These are phyloP conservation scores for Mustela nigripes DNA, from an alignment of 2,113 vertebrate genomes.

Conservation along the genomic window DNA sequence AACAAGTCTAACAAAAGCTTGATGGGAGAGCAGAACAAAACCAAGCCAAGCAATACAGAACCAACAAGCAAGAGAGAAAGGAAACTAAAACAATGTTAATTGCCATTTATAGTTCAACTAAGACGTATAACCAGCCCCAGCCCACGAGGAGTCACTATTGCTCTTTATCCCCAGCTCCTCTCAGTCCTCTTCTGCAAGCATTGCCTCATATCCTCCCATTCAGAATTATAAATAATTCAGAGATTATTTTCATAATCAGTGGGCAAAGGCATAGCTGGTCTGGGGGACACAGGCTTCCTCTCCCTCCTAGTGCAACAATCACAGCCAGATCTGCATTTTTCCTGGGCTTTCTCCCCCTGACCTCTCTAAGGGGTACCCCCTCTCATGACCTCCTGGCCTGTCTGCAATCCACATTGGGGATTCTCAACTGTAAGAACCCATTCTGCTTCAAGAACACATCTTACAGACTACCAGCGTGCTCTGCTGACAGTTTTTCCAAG, in stretches of 20 bases:
- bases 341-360: not conserved
- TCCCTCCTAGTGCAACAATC: not conserved
- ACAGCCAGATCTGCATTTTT: not conserved
- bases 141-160: not conserved
- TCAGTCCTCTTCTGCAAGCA: not conserved
- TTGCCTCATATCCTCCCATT: conserved; percentile 65
- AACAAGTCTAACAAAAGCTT: conserved; percentile 35
- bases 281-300: not conserved
- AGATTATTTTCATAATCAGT: conserved; percentile 47
- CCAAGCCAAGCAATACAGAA: not conserved
- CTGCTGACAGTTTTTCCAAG: not conserved
- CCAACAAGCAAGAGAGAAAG: conserved; percentile 25
- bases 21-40: not conserved
- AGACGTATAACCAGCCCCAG: not conserved
- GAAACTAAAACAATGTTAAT: conserved; percentile 36
- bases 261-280: not conserved
- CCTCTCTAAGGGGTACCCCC: not conserved
- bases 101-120: not conserved
- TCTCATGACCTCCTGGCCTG: not conserved
- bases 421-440: not conserved
- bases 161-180: conserved; percentile 1
- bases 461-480: conserved; percentile 25
- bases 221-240: conserved; percentile 68
- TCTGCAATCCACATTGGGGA: not conserved
- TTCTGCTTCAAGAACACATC: not conserved